Conservation (phyloP, 2,888 invertebrate species). For the Noctua comes region DNA sequence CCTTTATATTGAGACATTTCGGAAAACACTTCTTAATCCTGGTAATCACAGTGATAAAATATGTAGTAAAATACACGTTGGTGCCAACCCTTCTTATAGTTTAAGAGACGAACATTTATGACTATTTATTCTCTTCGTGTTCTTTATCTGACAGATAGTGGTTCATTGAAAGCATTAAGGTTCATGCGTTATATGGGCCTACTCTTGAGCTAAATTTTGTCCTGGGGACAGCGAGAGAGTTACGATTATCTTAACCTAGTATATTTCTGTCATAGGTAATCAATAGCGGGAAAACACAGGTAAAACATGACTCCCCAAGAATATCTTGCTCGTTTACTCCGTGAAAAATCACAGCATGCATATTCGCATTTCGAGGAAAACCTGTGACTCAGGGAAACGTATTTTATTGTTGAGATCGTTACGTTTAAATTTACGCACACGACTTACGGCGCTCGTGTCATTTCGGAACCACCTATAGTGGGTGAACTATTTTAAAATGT, state of each 20-base stretch:
- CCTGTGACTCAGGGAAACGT: slow-evolving; percentile 62
- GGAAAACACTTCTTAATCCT: slow-evolving; percentile 69
- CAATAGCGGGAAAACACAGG: too few species aligned
- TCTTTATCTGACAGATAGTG: neutral
- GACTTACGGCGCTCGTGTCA: slow-evolving; percentile 53
- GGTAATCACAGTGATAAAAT: slow-evolving; percentile 66
- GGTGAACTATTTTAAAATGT: slow-evolving; percentile 65
- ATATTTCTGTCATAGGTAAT: too few species aligned
- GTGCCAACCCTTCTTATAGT: slow-evolving; percentile 8
- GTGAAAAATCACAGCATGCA: slow-evolving; percentile 56
- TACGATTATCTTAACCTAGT: too few species aligned
- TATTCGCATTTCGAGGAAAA: slow-evolving; percentile 64
- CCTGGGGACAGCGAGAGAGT: too few species aligned
- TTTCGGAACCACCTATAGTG: slow-evolving; percentile 55
- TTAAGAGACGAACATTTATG: neutral
- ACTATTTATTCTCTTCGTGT: neutral
- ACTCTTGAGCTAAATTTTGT: too few species aligned
- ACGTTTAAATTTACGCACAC: slow-evolving; percentile 66
- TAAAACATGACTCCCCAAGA: slow-evolving; percentile 13
- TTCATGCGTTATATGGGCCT: neutral
- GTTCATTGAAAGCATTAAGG: neutral
- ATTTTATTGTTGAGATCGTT: slow-evolving; percentile 66
- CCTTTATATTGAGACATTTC: slow-evolving; percentile 63
- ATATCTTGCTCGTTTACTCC: slow-evolving; percentile 58
- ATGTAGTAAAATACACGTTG: slow-evolving; percentile 34